phyloP scores from a whole-genome alignment of 2,113 vertebrate species.

The Anoura caudifer region DNA sequence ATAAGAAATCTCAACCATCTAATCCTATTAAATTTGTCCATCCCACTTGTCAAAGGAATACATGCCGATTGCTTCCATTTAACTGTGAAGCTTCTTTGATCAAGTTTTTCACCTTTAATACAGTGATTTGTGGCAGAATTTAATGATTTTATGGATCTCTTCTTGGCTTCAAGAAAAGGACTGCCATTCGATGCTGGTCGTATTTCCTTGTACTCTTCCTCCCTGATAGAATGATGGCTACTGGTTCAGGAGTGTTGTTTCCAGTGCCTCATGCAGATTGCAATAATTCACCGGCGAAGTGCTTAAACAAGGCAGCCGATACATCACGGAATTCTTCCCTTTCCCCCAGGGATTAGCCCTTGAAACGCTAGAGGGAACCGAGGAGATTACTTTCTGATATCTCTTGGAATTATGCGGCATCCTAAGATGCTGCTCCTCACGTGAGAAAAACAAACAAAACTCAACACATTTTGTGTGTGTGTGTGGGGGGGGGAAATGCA shows the following conservation, averaged over 20 bases:
- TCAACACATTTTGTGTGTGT: conserved; percentile 51
- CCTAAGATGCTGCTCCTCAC: conserved; percentile 44
- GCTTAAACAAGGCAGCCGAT: conserved; percentile 65
- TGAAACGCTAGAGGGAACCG: conserved; percentile 37
- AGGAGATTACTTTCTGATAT: conserved; percentile 73
- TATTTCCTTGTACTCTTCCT: conserved; percentile 23
- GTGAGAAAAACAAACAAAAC: conserved; percentile 50
- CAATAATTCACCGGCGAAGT: conserved; percentile 60
- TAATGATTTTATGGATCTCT: conserved; percentile 12
- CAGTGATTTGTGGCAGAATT: not conserved
- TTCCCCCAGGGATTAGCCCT: conserved; percentile 59
- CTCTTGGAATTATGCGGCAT: conserved; percentile 62
- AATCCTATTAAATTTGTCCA: not conserved
- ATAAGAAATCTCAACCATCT: not conserved
- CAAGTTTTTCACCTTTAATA: not conserved
- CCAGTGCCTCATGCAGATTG: conserved; percentile 55
- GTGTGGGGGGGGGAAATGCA: not conserved
- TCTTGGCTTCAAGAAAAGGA: conserved; percentile 50
- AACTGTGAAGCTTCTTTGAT: not conserved
- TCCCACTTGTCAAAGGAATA: conserved; percentile 19
- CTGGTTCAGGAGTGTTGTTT: conserved; percentile 34
- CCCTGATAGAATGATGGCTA: conserved; percentile 46
- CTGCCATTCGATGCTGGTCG: not conserved
- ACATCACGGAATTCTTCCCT: conserved; percentile 65
- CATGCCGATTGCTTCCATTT: not conserved